Evolutionary conservation across 2,113 vertebrate species (phyloP).

Genomic region (Pterocles gutturalis): DNA sequence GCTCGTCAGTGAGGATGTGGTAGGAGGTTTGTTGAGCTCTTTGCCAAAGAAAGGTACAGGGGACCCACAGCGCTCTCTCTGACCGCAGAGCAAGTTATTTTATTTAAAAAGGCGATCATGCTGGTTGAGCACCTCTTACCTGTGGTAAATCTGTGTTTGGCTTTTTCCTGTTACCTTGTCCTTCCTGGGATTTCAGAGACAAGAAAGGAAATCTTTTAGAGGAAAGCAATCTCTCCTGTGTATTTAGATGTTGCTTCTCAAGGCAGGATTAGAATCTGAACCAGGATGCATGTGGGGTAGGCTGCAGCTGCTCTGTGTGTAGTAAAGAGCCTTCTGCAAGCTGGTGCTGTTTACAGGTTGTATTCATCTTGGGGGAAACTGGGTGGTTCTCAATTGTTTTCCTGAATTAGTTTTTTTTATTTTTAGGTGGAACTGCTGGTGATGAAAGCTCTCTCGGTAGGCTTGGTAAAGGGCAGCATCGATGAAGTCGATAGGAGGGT

Average conservation of each 20-base stretch:
- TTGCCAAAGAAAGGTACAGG: neutral
- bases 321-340: neutral
- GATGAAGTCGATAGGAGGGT: constrained; percentile 96
- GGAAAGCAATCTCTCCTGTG: neutral
- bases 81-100: neutral
- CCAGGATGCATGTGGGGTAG: neutral
- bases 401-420: neutral
- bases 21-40: neutral
- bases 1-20: neutral
- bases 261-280: neutral
- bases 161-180: neutral
- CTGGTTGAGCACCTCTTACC: neutral
- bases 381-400: rapidly evolving
- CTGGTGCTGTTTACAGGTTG: too few species aligned
- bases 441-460: constrained; percentile 97
- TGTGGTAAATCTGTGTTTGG: rapidly evolving
- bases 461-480: constrained; percentile 94
- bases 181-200: neutral
- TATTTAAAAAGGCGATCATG: rapidly evolving
- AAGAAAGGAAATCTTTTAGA: neutral
- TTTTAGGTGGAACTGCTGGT: constrained; percentile 94
- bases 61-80: too few species aligned
- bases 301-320: neutral
- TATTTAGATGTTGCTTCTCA: rapidly evolving
- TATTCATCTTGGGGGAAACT: rapidly evolving